Conservation (phyloP, 2,113 vertebrate species). For the Chionodraco myersi region DNA sequence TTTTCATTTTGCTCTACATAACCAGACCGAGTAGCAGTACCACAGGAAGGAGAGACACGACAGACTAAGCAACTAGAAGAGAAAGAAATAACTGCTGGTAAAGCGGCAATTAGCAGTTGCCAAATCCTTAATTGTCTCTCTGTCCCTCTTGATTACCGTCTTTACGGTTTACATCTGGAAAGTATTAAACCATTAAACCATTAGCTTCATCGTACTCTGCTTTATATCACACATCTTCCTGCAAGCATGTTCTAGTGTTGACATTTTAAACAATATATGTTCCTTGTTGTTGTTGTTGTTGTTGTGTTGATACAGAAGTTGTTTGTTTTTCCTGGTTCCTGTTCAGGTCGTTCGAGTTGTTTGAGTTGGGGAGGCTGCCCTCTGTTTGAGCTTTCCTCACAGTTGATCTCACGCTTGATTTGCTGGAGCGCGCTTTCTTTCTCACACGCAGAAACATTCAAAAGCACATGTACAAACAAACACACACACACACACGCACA, state of each 20-base stretch:
- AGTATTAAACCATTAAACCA: background rate
- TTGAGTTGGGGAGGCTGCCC: constrained; percentile 1
- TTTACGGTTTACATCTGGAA: background rate
- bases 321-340: background rate
- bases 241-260: background rate
- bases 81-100: no score
- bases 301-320: background rate
- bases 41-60: background rate
- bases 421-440: background rate
- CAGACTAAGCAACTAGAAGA: background rate
- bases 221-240: background rate
- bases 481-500: background rate
- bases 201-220: background rate
- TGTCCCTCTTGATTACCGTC: background rate
- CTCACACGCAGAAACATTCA: constrained; percentile 1
- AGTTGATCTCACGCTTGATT: constrained; percentile 33
- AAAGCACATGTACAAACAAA: background rate
- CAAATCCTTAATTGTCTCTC: background rate
- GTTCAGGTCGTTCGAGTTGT: constrained; percentile 2
- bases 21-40: background rate
- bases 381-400: background rate
- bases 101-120: background rate
- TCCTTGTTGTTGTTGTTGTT: background rate
- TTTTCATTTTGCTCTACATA: background rate
- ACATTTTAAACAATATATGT: background rate